Evolutionary conservation across 2,797 vertebrate species (phyloP).

Genomic region (Lerista edwardsae): DNA sequence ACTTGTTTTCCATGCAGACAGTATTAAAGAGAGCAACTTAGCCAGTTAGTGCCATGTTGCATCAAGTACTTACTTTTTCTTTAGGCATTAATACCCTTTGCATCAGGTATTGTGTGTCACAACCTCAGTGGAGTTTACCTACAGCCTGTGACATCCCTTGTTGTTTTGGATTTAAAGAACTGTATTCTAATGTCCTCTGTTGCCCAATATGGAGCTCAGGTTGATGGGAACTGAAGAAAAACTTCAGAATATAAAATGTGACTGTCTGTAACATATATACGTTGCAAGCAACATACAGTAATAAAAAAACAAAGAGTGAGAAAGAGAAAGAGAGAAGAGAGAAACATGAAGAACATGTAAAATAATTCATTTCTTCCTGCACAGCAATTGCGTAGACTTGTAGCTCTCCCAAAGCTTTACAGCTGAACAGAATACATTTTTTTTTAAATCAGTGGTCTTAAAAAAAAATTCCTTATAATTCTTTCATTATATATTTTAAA

Average conservation of each 20-base stretch:
- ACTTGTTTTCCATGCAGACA: conserved; percentile 68
- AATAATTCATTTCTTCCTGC: conserved; percentile 71
- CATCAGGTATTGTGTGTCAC: conserved; percentile 70
- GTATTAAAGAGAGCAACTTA: conserved; percentile 61
- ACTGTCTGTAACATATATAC: conserved; percentile 79
- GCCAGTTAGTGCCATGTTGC: conserved; percentile 61
- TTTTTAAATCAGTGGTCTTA: conserved; percentile 50
- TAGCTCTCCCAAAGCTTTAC: conserved; percentile 62
- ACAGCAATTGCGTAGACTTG: conserved; percentile 54
- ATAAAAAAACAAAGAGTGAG: conserved; percentile 74
- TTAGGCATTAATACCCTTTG: conserved; percentile 71
- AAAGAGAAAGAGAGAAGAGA: conserved; percentile 74
- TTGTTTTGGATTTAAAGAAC: conserved; percentile 73
- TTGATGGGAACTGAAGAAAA: conserved; percentile 75
- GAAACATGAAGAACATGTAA: conserved; percentile 79
- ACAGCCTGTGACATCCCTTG: conserved; percentile 74
- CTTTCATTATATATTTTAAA: conserved; percentile 49
- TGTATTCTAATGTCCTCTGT: conserved; percentile 69
- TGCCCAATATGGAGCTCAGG: conserved; percentile 74
- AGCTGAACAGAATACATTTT: conserved; percentile 44
- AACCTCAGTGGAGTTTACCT: conserved; percentile 74
- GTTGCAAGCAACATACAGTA: conserved; percentile 72
- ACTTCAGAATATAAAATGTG: conserved; percentile 77
- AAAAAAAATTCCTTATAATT: conserved; percentile 43
- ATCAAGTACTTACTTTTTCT: conserved; percentile 81